A percentile compares a stretch with the other conserved stretches of the same genome.
Evolutionary conservation across 2,888 invertebrate species (phyloP).

Genomic region (Meloe dianella): DNA sequence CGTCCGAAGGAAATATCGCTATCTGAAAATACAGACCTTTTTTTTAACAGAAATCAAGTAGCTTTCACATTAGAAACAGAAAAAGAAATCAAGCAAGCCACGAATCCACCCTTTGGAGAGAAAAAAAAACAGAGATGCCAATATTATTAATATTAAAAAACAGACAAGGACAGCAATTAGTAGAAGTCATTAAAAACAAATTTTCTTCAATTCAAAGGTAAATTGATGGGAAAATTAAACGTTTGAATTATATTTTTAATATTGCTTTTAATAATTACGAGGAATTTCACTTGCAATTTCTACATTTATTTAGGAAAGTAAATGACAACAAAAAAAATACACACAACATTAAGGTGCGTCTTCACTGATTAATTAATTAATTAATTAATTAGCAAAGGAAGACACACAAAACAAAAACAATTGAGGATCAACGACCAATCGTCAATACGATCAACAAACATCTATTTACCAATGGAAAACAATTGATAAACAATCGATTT

Average conservation of each 20-base stretch:
- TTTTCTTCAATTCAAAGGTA: not conserved
- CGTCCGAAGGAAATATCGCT: too few relatives aligned
- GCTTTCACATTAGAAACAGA: too few relatives aligned
- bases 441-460: not conserved
- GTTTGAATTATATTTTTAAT: too few relatives aligned
- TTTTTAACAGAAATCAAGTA: too few relatives aligned
- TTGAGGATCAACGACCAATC: conserved; percentile 5
- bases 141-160: not conserved
- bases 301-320: too few relatives aligned
- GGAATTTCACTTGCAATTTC: too few relatives aligned
- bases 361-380: not conserved
- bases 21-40: too few relatives aligned
- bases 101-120: too few relatives aligned
- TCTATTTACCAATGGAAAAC: not conserved
- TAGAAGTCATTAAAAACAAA: not conserved
- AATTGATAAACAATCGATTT: not conserved
- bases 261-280: too few relatives aligned
- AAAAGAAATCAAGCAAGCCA: too few relatives aligned
- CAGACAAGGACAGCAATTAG: not conserved
- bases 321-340: not conserved
- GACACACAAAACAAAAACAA: not conserved
- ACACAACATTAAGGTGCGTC: not conserved
- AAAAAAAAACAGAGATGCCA: not conserved
- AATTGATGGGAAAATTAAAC: not conserved
- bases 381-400: not conserved